Conservation (phyloP, 2,888 invertebrate genomes). For the Platypus cylindrus region DNA sequence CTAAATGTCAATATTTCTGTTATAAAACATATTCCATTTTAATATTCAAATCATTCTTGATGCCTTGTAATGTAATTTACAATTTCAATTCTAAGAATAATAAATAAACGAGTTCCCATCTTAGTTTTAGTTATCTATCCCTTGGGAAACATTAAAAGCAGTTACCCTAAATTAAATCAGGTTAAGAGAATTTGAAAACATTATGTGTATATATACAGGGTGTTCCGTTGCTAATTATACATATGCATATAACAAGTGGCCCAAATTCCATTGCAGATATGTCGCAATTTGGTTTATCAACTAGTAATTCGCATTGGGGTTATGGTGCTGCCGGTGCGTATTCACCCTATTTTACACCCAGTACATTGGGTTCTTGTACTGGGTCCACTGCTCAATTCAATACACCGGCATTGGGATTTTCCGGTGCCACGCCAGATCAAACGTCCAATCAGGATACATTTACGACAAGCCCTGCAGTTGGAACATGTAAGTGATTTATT, state of each 20-base stretch:
- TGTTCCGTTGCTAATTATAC: background rate
- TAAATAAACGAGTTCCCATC: no score
- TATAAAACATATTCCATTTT: no score
- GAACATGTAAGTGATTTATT: constrained; percentile 21
- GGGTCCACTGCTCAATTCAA: constrained; percentile 62
- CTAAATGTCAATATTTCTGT: no score
- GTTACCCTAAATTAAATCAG: constrained; percentile 7
- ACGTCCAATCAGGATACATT: constrained; percentile 37
- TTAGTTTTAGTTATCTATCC: no score
- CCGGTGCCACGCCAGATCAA: constrained; percentile 57
- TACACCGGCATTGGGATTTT: constrained; percentile 60
- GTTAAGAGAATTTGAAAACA: constrained; percentile 1
- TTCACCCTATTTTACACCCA: constrained; percentile 65
- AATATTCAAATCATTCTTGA: no score
- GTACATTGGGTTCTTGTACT: constrained; percentile 59
- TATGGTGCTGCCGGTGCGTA: constrained; percentile 77
- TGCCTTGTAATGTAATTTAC: no score
- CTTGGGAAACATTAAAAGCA: constrained; percentile 19
- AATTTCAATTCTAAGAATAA: no score
- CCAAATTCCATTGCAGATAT: constrained; percentile 48
- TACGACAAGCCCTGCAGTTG: constrained; percentile 31
- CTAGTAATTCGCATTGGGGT: constrained; percentile 80
- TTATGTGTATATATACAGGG: background rate
- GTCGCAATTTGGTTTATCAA: constrained; percentile 74
- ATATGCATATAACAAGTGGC: no score